Evolutionary conservation across 2,888 invertebrate genomes (phyloP).

Genomic region (Noctuana brunneofusca): DNA sequence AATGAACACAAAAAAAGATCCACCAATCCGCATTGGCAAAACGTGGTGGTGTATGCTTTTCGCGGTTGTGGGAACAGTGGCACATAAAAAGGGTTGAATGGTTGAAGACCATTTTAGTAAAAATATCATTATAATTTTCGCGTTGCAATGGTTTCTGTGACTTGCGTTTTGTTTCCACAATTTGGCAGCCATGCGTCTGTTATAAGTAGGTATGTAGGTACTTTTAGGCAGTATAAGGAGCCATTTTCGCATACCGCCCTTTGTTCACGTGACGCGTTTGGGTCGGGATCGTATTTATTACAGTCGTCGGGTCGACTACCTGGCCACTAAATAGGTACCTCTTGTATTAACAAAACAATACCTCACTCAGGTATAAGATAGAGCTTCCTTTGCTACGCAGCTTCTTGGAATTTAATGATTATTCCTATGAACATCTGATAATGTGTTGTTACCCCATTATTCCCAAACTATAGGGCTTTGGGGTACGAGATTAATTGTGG

Average conservation of each 20-base stretch:
- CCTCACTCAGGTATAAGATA: not conserved
- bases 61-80: no score
- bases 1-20: no score
- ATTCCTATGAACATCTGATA: not conserved
- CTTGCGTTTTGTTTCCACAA: not conserved
- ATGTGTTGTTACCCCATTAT: no score
- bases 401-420: constrained; percentile 6
- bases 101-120: no score
- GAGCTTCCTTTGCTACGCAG: not conserved
- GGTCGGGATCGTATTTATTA: constrained; percentile 60
- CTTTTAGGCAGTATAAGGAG: constrained; percentile 70
- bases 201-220: no score
- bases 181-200: constrained; percentile 40
- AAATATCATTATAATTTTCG: not conserved
- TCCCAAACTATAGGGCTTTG: no score
- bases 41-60: no score
- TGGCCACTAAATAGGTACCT: constrained; percentile 43
- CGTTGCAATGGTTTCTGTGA: not conserved
- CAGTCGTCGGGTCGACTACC: constrained; percentile 57
- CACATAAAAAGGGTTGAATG: no score
- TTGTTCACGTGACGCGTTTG: constrained; percentile 63
- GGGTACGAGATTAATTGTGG: no score
- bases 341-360: constrained; percentile 1
- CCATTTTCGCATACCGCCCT: constrained; percentile 75
- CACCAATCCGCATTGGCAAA: no score